Conservation (phyloP, 2,797 vertebrate genomes). For the Falco peregrinus region DNA sequence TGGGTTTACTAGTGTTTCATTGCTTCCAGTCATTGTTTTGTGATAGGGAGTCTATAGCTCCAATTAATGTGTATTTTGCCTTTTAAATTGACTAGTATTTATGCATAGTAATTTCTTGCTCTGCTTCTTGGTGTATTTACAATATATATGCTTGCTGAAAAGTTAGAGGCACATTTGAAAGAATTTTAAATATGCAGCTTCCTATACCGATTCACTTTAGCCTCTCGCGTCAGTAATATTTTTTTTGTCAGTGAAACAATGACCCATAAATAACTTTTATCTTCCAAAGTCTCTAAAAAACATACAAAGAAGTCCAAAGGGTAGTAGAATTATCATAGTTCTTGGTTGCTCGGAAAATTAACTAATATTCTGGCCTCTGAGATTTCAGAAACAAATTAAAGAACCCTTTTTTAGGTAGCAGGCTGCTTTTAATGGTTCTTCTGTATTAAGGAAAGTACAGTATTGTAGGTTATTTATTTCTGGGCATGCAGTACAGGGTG, state of each 20-base stretch:
- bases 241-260: slow-evolving; percentile 50
- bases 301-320: not conserved
- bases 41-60: not conserved
- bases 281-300: not conserved
- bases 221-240: not conserved
- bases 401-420: slow-evolving; percentile 69
- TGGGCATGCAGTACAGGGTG: slow-evolving; percentile 53
- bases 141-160: not conserved
- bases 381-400: slow-evolving; percentile 77
- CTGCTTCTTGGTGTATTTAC: slow-evolving; percentile 46
- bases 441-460: slow-evolving; percentile 72
- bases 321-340: slow-evolving; percentile 9
- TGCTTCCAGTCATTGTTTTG: slow-evolving; percentile 6
- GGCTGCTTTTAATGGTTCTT: slow-evolving; percentile 73
- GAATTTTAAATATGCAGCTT: not conserved
- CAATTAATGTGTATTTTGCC: slow-evolving; percentile 48
- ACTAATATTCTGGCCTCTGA: slow-evolving; percentile 49
- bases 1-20: not conserved
- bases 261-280: slow-evolving; percentile 17
- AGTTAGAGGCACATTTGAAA: not conserved
- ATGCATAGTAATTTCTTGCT: slow-evolving; percentile 52
- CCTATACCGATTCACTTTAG: not conserved
- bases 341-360: slow-evolving; percentile 53
- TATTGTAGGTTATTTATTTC: slow-evolving; percentile 70
- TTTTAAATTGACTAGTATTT: slow-evolving; percentile 28